Conservation (phyloP, 2,113 vertebrate genomes). For the Eptesicus fuscus region DNA sequence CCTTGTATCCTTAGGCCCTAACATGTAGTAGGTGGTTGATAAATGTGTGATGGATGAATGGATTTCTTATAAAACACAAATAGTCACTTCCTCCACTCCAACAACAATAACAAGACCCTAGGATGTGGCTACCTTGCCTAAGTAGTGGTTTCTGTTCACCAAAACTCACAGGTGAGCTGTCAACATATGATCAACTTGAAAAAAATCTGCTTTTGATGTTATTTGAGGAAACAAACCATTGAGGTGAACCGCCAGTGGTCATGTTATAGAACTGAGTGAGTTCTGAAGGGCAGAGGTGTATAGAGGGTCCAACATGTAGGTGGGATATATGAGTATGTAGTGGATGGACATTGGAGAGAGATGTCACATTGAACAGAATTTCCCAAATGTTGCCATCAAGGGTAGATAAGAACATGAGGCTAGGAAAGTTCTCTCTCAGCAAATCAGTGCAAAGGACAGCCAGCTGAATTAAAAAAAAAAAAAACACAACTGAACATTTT, state of each 20-base stretch:
- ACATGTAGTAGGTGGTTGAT: not conserved
- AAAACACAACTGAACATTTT: not conserved
- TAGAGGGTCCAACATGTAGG: not conserved
- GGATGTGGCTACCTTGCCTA: not conserved
- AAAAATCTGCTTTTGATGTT: not conserved
- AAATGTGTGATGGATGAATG: not conserved
- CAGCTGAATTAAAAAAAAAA: not conserved
- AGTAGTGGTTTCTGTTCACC: not conserved
- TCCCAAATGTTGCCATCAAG: not conserved
- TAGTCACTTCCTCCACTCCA: not conserved
- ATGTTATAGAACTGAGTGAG: too few relatives aligned
- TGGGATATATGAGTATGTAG: not conserved
- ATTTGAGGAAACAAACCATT: not conserved
- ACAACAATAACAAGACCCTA: not conserved
- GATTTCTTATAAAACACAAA: not conserved
- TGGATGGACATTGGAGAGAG: not conserved
- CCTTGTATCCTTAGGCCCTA: not conserved
- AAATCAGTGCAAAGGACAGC: not conserved
- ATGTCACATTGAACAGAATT: not conserved
- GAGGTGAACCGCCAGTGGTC: not conserved
- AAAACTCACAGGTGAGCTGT: not conserved
- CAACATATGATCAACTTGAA: not conserved
- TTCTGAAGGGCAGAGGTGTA: not conserved
- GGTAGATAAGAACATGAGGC: not conserved
- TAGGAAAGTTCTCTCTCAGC: not conserved